Conservation (phyloP, 2,113 vertebrate genomes). For the Indri indri region DNA sequence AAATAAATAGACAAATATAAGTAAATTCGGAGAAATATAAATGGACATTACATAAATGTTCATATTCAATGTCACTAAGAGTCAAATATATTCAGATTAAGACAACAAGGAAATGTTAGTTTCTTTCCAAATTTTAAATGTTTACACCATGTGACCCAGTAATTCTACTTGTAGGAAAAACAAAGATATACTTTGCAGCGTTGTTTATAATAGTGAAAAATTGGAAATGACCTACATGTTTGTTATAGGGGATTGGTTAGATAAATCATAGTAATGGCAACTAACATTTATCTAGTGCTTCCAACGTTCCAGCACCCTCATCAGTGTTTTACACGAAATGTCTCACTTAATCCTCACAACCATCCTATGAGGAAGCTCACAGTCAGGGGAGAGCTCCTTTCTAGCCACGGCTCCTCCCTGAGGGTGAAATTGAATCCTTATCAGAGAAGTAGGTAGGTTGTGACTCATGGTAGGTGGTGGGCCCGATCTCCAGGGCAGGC, state of each 20-base stretch:
- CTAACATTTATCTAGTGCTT: background rate
- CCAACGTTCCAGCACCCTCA: background rate
- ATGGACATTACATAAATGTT: background rate
- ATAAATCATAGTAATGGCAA: background rate
- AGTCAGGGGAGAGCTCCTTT: no score
- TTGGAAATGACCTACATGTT: background rate
- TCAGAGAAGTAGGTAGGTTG: no score
- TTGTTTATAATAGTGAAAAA: background rate
- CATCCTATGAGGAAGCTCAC: background rate
- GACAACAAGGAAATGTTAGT: background rate
- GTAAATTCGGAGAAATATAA: background rate
- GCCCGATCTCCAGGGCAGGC: no score
- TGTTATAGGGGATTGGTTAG: background rate
- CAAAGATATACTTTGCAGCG: background rate
- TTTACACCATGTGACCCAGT: background rate
- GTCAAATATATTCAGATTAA: background rate
- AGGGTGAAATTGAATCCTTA: no score
- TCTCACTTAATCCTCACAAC: background rate
- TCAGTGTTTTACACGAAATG: background rate
- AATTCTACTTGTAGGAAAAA: background rate
- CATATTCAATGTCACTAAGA: background rate
- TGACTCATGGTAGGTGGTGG: no score
- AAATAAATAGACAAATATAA: background rate
- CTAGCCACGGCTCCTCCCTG: no score
- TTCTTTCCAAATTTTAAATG: background rate